phyloP scores from a whole-genome alignment of 2,113 vertebrate genomes.

The Perca flavescens region DNA sequence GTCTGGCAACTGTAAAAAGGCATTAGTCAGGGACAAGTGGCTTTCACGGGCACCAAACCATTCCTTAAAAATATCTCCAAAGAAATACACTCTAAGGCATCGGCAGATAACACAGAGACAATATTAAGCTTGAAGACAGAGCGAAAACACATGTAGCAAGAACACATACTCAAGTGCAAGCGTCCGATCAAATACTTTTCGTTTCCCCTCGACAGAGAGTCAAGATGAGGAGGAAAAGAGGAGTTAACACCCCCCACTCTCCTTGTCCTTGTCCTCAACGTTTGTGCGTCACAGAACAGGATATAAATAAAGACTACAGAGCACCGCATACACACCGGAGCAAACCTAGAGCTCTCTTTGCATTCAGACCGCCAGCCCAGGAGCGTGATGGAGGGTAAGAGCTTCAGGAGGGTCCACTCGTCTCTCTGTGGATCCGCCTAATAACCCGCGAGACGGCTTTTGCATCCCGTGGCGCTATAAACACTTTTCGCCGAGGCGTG shows the following conservation, averaged over 20 bases:
- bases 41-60: slow-evolving; percentile 43
- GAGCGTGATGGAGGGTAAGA: neutral
- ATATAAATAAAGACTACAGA: slow-evolving; percentile 68
- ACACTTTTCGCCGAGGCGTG: neutral
- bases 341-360: slow-evolving; percentile 40
- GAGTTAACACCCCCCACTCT: neutral
- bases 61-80: slow-evolving; percentile 64
- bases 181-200: slow-evolving; percentile 11
- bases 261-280: neutral
- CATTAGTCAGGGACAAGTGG: slow-evolving; percentile 55
- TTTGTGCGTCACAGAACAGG: slow-evolving; percentile 74
- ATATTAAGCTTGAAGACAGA: slow-evolving; percentile 67
- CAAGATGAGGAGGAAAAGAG: neutral
- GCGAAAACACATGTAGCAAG: slow-evolving; percentile 51
- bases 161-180: slow-evolving; percentile 66
- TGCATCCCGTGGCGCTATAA: slow-evolving; percentile 6
- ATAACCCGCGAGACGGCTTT: neutral
- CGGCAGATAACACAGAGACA: slow-evolving; percentile 68
- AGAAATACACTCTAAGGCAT: slow-evolving; percentile 73
- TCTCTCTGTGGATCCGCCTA: neutral
- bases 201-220: neutral
- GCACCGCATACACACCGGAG: slow-evolving; percentile 46
- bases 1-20: slow-evolving; percentile 67
- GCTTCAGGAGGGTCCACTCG: neutral
- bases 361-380: slow-evolving; percentile 1